phyloP scores from a whole-genome alignment of 2,797 vertebrate species.

The Orestias chungarensis region DNA sequence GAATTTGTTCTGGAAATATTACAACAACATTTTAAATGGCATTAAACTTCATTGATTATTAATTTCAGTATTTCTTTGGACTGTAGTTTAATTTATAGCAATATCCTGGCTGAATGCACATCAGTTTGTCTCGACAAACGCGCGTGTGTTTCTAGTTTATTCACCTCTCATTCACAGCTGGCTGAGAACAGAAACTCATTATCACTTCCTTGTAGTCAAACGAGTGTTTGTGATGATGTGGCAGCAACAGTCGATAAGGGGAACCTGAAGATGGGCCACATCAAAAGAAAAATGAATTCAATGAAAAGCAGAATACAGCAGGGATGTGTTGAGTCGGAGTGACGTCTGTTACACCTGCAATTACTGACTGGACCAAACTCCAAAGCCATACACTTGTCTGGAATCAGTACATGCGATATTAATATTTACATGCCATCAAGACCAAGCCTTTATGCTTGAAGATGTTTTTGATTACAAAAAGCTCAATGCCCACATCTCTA shows the following conservation, averaged over 20 bases:
- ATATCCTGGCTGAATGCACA: not conserved
- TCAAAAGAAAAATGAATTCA: constrained; percentile 14
- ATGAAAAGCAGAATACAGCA: constrained; percentile 17
- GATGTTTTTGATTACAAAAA: constrained; percentile 12
- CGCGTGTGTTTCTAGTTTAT: constrained; percentile 7
- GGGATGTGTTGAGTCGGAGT: not conserved
- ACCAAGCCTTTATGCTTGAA: constrained; percentile 5
- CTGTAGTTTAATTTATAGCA: not conserved
- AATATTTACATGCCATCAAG: constrained; percentile 1
- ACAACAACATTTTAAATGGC: not conserved
- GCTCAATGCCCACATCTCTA: constrained; percentile 1
- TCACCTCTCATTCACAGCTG: constrained; percentile 30
- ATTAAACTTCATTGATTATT: not conserved
- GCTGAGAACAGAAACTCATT: constrained; percentile 21
- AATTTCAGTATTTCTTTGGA: not conserved
- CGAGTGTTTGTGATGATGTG: constrained; percentile 10
- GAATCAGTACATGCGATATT: not conserved
- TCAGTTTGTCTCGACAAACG: constrained; percentile 5
- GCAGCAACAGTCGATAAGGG: constrained; percentile 9
- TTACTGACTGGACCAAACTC: not conserved
- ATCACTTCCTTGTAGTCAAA: constrained; percentile 40
- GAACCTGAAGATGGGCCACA: constrained; percentile 18
- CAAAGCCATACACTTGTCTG: not conserved
- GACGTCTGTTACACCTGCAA: not conserved
- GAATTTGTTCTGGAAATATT: not conserved